A percentile compares a stretch with the other conserved stretches of the same genome.
phyloP scores from a whole-genome alignment of 2,797 vertebrate species.

The Xiphorhynchus erythropygius region DNA sequence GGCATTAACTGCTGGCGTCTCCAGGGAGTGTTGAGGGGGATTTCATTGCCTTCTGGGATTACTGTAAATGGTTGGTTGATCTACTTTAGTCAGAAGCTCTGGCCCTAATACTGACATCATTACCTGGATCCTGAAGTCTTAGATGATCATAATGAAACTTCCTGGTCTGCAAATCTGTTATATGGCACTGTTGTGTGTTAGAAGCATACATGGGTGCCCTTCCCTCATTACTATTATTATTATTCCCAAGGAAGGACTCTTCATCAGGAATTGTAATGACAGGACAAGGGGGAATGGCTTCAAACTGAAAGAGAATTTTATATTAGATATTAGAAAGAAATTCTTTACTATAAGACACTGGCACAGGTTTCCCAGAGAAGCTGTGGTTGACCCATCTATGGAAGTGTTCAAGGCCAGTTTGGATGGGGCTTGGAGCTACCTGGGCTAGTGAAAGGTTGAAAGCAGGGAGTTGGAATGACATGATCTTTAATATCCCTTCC shows the following conservation, averaged over 20 bases:
- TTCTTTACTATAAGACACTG: neutral
- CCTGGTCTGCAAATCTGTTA: neutral
- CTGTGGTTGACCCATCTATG: neutral
- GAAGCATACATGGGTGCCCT: accelerated
- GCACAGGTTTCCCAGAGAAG: neutral
- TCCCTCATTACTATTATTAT: neutral
- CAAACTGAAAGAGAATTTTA: neutral
- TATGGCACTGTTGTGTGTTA: neutral
- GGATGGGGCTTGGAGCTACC: accelerated
- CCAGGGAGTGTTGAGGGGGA: neutral
- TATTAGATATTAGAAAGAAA: neutral
- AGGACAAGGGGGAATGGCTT: neutral
- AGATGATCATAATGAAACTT: neutral
- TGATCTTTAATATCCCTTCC: neutral
- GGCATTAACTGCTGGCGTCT: neutral
- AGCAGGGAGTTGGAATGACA: neutral
- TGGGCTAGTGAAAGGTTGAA: neutral
- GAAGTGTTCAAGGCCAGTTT: accelerated
- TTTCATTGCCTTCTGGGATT: neutral
- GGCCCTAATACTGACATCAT: neutral
- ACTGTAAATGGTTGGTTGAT: neutral
- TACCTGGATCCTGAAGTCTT: neutral
- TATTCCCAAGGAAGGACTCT: neutral
- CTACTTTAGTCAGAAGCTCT: neutral
- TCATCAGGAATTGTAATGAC: neutral